A percentile compares a stretch with the other conserved stretches of the same genome.
These are phyloP conservation scores for Copidosoma aretas DNA, from an alignment of 2,888 invertebrate species.

Conservation along the genomic window DNA sequence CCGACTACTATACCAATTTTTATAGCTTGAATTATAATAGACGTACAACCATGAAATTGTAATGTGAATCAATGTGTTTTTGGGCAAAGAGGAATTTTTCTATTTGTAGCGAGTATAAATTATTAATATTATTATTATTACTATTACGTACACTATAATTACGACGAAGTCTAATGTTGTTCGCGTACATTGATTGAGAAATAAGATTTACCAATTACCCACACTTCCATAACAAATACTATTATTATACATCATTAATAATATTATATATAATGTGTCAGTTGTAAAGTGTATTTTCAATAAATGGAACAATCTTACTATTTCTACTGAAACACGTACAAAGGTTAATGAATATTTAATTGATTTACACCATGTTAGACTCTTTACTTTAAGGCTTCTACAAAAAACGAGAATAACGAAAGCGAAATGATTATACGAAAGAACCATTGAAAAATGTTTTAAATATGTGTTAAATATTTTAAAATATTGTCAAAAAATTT, in stretches of 20 bases:
- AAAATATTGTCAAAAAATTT: slow-evolving; percentile 40
- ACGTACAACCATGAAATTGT: not conserved
- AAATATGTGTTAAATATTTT: slow-evolving; percentile 40
- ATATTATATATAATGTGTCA: slow-evolving; percentile 32
- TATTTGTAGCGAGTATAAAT: slow-evolving; percentile 32
- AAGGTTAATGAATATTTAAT: slow-evolving; percentile 29
- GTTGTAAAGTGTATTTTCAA: slow-evolving; percentile 41
- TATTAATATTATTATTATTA: slow-evolving; percentile 4
- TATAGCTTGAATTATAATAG: no score
- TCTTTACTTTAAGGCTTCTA: slow-evolving; percentile 40
- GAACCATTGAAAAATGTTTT: slow-evolving; percentile 38
- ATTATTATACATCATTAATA: slow-evolving; percentile 19
- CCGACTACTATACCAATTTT: not conserved
- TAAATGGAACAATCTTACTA: slow-evolving; percentile 34
- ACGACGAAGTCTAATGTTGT: slow-evolving; percentile 27
- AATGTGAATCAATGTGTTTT: not conserved
- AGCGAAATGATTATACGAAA: no score
- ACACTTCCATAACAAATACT: slow-evolving; percentile 31
- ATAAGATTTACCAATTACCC: slow-evolving; percentile 36
- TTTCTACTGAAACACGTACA: slow-evolving; percentile 41
- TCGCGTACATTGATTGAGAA: slow-evolving; percentile 14
- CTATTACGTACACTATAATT: no score
- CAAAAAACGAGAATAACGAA: slow-evolving; percentile 20
- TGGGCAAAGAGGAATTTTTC: slow-evolving; percentile 18
- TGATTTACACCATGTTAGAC: slow-evolving; percentile 28